Conservation (phyloP, 2,113 vertebrate species). For the Hemiscyllium ocellatum region DNA sequence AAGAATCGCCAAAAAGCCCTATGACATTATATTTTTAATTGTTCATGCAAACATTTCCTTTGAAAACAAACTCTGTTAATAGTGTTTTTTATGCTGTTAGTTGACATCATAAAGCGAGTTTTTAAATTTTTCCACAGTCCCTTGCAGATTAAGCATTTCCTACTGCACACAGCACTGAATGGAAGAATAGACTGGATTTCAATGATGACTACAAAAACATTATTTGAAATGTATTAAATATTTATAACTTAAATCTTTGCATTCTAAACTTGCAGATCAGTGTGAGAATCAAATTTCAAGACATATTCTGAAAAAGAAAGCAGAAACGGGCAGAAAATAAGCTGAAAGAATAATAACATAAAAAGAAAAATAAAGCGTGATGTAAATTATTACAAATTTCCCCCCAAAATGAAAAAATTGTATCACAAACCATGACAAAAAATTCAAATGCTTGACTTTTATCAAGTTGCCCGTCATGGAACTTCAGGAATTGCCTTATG, state of each 20-base stretch:
- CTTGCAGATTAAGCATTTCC: neutral
- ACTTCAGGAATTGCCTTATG: neutral
- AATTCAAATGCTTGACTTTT: constrained; percentile 5
- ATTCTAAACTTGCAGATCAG: neutral
- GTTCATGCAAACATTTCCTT: constrained; percentile 1
- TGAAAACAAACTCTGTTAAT: neutral
- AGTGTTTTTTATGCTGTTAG: neutral
- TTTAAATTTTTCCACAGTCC: neutral
- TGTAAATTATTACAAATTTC: neutral
- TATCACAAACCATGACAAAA: neutral
- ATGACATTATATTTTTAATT: neutral
- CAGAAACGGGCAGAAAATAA: neutral
- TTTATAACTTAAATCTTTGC: neutral
- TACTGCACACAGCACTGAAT: too few species aligned
- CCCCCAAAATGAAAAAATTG: neutral
- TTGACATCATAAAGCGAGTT: neutral
- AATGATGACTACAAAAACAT: neutral
- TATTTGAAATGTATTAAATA: neutral
- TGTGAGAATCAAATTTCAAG: neutral
- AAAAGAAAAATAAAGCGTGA: neutral
- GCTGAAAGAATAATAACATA: neutral
- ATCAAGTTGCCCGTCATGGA: neutral
- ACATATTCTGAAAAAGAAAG: neutral
- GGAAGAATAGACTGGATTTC: neutral
- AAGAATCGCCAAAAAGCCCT: neutral